Conservation (phyloP, 2,797 vertebrate genomes). For the Toxotes lorentzi region DNA sequence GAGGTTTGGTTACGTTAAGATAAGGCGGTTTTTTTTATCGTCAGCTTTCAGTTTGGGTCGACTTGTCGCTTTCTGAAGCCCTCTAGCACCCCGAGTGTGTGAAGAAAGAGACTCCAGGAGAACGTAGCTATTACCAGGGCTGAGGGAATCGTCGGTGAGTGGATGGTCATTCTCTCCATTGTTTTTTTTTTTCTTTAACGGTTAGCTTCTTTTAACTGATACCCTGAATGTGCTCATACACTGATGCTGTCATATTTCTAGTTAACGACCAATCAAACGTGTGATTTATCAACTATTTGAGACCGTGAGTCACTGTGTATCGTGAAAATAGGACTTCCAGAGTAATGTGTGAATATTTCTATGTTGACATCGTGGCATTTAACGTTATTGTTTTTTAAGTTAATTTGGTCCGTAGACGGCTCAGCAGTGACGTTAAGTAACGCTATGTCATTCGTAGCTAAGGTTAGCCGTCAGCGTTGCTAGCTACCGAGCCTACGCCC, state of each 20-base stretch:
- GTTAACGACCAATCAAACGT: not conserved
- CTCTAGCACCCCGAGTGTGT: not conserved
- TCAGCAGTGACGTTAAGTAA: slow-evolving; percentile 6
- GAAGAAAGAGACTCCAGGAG: slow-evolving; percentile 37
- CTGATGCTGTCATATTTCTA: slow-evolving; percentile 31
- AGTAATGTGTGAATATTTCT: not conserved
- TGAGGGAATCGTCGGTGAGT: slow-evolving; percentile 70
- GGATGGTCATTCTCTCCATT: not conserved
- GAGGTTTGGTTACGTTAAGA: slow-evolving; percentile 30
- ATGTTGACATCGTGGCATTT: not conserved
- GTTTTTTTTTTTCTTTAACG: not conserved
- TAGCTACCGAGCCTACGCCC: slow-evolving; percentile 74
- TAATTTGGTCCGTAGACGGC: not conserved
- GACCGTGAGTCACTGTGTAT: not conserved
- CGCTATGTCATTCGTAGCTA: slow-evolving; percentile 34
- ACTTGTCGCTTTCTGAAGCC: not conserved
- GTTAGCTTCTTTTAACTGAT: slow-evolving; percentile 19
- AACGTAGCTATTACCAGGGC: slow-evolving; percentile 15
- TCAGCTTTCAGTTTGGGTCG: slow-evolving; percentile 18
- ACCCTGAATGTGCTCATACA: not conserved
- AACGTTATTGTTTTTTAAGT: not conserved
- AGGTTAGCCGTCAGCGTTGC: slow-evolving; percentile 50
- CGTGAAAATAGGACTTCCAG: accelerated
- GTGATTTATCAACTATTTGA: not conserved
- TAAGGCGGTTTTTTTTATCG: slow-evolving; percentile 11